Percentiles rank a stretch among this genome's conserved stretches.
phyloP scores from a whole-genome alignment of 2,797 vertebrate species.

The Platalea minor region DNA sequence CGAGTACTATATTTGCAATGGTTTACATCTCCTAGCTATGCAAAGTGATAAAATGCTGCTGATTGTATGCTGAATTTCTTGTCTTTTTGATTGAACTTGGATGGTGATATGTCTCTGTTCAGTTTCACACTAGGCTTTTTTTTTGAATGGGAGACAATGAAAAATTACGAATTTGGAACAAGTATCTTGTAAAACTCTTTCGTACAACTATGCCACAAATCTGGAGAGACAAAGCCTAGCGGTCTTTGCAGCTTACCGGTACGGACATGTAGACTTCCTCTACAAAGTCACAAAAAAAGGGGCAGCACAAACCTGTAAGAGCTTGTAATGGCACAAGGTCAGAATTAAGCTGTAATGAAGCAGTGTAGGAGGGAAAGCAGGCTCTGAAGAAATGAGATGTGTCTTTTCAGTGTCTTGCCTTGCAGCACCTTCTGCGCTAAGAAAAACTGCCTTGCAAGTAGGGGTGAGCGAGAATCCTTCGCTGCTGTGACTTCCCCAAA shows the following conservation, averaged over 20 bases:
- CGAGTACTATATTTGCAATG: not conserved
- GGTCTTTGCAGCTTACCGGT: not conserved
- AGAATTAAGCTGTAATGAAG: not conserved
- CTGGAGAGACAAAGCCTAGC: not conserved
- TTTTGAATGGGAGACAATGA: not conserved
- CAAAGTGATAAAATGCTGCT: not conserved
- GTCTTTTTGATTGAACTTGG: not conserved
- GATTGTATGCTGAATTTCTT: not conserved
- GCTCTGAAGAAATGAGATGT: not conserved
- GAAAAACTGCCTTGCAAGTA: not conserved
- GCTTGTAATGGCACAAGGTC: not conserved
- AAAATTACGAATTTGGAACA: not conserved
- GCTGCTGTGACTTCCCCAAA: not conserved
- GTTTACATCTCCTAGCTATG: not conserved
- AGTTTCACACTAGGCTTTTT: not conserved
- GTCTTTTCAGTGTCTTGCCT: not conserved
- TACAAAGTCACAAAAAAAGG: too few species aligned
- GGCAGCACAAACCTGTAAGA: not conserved
- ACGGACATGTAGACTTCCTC: not conserved
- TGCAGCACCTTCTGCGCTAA: not conserved
- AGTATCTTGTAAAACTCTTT: not conserved
- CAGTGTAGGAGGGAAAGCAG: not conserved
- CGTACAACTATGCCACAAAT: not conserved
- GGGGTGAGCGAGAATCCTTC: not conserved
- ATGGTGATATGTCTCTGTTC: not conserved